These are phyloP conservation scores for Cebidichthys violaceus DNA, from an alignment of 2,113 vertebrate species.

Conservation along the genomic window DNA sequence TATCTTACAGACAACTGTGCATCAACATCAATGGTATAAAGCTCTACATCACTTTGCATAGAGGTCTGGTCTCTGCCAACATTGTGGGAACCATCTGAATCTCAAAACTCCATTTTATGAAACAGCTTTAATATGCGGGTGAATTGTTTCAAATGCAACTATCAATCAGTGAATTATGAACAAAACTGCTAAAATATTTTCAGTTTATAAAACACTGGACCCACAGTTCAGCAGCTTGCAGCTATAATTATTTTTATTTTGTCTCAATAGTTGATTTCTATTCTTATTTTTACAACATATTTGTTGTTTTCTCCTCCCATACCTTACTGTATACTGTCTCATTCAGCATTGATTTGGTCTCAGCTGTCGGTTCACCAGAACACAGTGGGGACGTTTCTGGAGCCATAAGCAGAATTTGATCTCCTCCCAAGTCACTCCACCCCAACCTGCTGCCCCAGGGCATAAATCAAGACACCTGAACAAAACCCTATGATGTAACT, in stretches of 20 bases:
- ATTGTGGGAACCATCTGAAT: not conserved
- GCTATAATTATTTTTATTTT: not conserved
- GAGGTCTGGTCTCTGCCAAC: not conserved
- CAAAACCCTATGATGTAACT: not conserved
- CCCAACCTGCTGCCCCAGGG: conserved; percentile 24
- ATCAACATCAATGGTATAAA: not conserved
- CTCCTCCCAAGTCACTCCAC: conserved; percentile 2
- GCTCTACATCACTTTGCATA: not conserved
- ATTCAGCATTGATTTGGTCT: conserved; percentile 70
- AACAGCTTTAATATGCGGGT: not conserved
- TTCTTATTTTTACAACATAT: not conserved
- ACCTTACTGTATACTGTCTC: conserved; percentile 28
- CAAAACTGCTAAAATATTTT: not conserved
- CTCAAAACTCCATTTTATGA: not conserved
- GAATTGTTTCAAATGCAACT: not conserved
- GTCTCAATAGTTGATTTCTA: not conserved
- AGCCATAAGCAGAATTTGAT: conserved; percentile 67
- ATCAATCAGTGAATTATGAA: not conserved
- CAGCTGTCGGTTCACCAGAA: conserved; percentile 50
- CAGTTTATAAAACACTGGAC: not conserved
- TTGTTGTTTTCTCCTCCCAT: not conserved
- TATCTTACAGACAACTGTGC: not conserved
- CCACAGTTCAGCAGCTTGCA: not conserved
- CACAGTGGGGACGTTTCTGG: conserved; percentile 56
- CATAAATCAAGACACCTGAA: conserved; percentile 34